Evolutionary conservation across 2,113 vertebrate genomes (phyloP).

Genomic region (Plotosus lineatus): DNA sequence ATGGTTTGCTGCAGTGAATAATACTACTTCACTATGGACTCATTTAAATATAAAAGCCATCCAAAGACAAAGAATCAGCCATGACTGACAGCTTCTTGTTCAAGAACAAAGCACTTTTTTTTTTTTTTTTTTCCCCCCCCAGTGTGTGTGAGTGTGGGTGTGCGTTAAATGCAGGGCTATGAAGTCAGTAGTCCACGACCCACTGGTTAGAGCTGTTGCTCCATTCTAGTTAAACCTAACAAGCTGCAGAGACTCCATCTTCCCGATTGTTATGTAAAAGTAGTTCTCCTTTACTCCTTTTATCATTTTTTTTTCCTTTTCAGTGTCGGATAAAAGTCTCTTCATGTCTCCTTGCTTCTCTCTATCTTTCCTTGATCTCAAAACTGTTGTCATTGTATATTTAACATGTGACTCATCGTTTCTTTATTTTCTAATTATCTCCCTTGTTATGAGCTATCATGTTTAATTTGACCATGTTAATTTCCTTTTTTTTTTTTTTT

Average conservation of each 20-base stretch:
- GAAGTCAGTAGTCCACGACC: neutral
- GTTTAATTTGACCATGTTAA: neutral
- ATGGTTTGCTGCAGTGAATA: constrained; percentile 16
- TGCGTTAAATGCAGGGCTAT: neutral
- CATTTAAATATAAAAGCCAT: constrained; percentile 41
- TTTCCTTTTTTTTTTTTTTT: neutral
- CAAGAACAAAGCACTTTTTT: constrained; percentile 25
- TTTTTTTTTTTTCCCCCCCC: too few relatives aligned
- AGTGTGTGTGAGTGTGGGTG: neutral
- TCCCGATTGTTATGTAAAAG: neutral
- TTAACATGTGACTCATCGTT: neutral
- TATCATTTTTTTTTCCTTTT: neutral
- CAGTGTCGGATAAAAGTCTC: constrained; percentile 24
- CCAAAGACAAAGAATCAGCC: neutral
- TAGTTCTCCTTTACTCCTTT: neutral
- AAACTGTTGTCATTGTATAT: neutral
- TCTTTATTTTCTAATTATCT: neutral
- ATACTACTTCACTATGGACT: constrained; percentile 8
- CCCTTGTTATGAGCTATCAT: neutral
- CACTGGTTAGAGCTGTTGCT: neutral
- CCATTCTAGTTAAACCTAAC: neutral
- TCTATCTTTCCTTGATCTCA: neutral
- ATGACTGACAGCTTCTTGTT: constrained; percentile 33
- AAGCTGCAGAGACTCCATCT: neutral
- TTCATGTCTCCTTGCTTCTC: neutral